Conservation (phyloP, 53 echinoderm and acorn worm genomes). For the Temnopleurus reevesii region DNA sequence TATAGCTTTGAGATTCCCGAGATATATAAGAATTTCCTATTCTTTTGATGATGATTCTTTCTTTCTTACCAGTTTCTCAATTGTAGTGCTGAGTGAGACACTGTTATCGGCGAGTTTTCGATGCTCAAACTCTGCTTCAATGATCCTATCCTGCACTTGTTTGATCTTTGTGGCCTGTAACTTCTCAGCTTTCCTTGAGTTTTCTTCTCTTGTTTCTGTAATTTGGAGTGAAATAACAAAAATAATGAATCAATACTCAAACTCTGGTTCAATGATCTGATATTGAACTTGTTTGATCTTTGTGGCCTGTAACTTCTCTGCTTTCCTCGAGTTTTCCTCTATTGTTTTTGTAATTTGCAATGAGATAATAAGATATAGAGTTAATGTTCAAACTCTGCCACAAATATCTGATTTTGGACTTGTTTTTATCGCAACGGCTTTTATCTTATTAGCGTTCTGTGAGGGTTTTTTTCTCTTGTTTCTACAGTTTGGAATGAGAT, state of each 20-base stretch:
- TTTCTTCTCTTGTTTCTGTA: conserved; percentile 82
- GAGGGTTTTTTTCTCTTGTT: no score
- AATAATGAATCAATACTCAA: conserved; percentile 94
- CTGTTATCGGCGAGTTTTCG: conserved; percentile 84
- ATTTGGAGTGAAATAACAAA: no score
- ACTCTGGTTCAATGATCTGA: conserved; percentile 88
- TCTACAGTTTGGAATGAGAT: no score
- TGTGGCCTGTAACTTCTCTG: conserved; percentile 78
- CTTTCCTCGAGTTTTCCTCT: conserved; percentile 79
- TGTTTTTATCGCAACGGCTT: no score
- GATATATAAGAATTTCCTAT: no score
- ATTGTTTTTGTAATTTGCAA: conserved; percentile 76
- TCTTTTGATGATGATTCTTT: no score
- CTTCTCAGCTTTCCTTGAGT: conserved; percentile 84
- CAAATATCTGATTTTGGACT: no score
- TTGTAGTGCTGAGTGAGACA: conserved; percentile 70
- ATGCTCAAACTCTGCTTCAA: conserved; percentile 94
- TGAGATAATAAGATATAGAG: no score
- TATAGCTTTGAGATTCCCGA: no score
- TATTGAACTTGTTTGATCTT: conserved; percentile 87
- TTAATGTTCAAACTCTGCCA: no score
- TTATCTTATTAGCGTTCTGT: no score
- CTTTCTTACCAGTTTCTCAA: conserved; percentile 76
- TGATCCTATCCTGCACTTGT: conserved; percentile 80
- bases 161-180: conserved; percentile 76